Evolutionary conservation across 2,888 invertebrate genomes (phyloP), one percentile per base, ranked within the genome.

Genomic region (Amphiduros pacificus): DNA sequence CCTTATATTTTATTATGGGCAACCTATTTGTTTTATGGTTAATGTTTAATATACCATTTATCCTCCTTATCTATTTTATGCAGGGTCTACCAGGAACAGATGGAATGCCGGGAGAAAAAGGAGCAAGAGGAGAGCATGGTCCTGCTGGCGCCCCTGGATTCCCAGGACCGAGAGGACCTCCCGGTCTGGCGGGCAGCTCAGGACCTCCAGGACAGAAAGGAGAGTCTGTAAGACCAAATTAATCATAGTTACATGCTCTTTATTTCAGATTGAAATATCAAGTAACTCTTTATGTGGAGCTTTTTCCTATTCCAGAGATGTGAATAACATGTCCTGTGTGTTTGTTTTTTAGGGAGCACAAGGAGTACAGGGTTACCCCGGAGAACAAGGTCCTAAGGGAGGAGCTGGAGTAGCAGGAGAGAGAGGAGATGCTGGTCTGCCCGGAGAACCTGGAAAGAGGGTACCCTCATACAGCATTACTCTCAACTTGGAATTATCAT

Each of bases 41-140:
- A n/a, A n/a, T n/a, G n/a, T n/a, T n/a, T n/a, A n/a, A n/a, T n/a
- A n/a, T n/a, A n/a, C n/a, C n/a, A n/a, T n/a, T n/a, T n/a, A n/a
- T n/a, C n/a, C n/a, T n/a, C n/a, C n/a, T n/a, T n/a, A n/a, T n/a
- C n/a, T n/a, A n/a, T n/a, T n/a, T n/a, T n/a, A n/a, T n/a, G n/a
- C n/a, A n/a, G 17, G 51, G 51, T 27, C 6, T 5, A 9, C 51
- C 51, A 6, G 51, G 51, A 22, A 28, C 22, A 5, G 40, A 54
- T 9, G 55, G 55, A n/a, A 28, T 22, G 31, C 55, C 55, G 5
- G 77, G 77, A 48, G 74, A 76, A 36, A 65, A 91, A 73, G 93
- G 94, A 24, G 83, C 91, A 73, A 44, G 44, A 22, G 59, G 59
- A 9, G 36, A 49, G 22, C 51, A 31, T 9, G 61, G 61, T 11